Percentiles rank a stretch among this genome's conserved stretches.
phyloP scores from a whole-genome alignment of 2,888 invertebrate species.

The Orthosia gothica region DNA sequence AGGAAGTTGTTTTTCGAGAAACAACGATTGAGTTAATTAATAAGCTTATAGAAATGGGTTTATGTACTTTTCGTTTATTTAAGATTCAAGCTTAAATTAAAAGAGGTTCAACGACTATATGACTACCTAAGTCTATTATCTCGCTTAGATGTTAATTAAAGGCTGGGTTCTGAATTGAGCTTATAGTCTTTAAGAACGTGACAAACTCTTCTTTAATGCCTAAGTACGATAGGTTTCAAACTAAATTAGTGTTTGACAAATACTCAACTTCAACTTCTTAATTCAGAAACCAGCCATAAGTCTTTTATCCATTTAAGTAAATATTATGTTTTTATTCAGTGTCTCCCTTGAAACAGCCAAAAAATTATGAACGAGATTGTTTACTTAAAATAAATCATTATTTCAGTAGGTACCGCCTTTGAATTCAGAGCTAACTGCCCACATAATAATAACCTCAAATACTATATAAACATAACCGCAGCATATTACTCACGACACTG shows the following conservation, averaged over 20 bases:
- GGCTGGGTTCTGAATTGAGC: no score
- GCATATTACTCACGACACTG: slow-evolving; percentile 38
- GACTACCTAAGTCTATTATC: neutral
- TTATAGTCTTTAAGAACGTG: no score
- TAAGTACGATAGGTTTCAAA: no score
- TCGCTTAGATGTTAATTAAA: no score
- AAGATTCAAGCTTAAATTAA: neutral
- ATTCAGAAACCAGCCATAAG: no score
- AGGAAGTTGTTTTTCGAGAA: slow-evolving; percentile 32
- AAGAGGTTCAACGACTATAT: neutral
- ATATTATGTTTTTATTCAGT: no score
- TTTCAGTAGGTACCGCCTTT: neutral
- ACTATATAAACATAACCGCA: slow-evolving; percentile 6
- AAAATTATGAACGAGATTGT: neutral
- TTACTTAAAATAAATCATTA: neutral
- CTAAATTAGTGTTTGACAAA: no score
- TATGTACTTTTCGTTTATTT: no score
- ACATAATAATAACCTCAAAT: neutral
- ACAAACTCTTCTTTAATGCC: no score
- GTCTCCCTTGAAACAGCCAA: neutral
- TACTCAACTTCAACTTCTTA: no score
- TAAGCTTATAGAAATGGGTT: slow-evolving; percentile 17
- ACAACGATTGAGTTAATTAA: slow-evolving; percentile 31
- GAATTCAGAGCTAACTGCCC: neutral
- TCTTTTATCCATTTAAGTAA: no score